Conservation (phyloP, 1,140 invertebrate species). For the Acromyrmex echinatior region DNA sequence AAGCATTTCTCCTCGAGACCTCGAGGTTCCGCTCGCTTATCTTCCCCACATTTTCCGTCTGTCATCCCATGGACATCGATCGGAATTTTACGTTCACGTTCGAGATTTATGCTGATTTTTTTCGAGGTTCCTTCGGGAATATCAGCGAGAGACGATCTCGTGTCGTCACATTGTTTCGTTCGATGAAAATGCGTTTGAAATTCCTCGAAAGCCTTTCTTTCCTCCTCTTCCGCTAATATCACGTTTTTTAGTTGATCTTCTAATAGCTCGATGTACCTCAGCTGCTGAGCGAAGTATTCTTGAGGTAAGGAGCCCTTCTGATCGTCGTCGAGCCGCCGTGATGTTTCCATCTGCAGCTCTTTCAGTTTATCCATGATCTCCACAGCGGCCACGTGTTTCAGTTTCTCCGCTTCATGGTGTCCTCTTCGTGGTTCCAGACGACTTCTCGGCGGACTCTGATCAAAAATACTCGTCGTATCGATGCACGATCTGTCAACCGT, state of each 20-base stretch:
- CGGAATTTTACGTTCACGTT: neutral
- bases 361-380: slow-evolving; percentile 82
- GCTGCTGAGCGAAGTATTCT: slow-evolving; percentile 90
- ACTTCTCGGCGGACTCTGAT: slow-evolving; percentile 73
- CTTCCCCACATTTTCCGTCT: neutral
- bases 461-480: slow-evolving; percentile 84
- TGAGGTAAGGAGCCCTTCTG: slow-evolving; percentile 89
- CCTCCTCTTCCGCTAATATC: slow-evolving; percentile 79
- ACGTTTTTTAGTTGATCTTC: slow-evolving; percentile 82
- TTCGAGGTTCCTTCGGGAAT: slow-evolving; percentile 1
- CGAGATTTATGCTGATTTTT: neutral
- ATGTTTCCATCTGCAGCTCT: slow-evolving; percentile 77
- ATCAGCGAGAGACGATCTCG: neutral
- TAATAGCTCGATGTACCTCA: slow-evolving; percentile 89
- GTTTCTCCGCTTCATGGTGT: slow-evolving; percentile 56
- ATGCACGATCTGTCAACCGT: slow-evolving; percentile 84
- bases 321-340: slow-evolving; percentile 55
- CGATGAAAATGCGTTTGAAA: slow-evolving; percentile 58
- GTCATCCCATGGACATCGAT: neutral
- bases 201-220: slow-evolving; percentile 70
- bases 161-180: slow-evolving; percentile 19
- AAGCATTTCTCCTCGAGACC: neutral
- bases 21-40: neutral
- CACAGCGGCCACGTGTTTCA: slow-evolving; percentile 73
- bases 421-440: slow-evolving; percentile 69